These are phyloP conservation scores for Laupala kohalensis DNA, from an alignment of 1,140 invertebrate species.

Conservation along the genomic window DNA sequence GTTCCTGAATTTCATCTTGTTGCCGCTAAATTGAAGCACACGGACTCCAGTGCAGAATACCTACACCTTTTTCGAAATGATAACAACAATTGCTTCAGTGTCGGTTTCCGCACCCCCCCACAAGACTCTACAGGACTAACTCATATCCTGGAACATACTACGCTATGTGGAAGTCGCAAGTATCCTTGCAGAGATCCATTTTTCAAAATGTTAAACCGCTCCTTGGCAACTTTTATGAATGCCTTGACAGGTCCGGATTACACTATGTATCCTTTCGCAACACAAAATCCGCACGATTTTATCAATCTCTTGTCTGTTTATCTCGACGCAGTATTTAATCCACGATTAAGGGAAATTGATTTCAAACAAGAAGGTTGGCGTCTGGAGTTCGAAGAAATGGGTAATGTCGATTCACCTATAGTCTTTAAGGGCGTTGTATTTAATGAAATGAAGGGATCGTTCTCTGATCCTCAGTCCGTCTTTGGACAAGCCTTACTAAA, in stretches of 20 bases:
- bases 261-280: slow-evolving; percentile 90
- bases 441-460: slow-evolving; percentile 97
- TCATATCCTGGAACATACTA: slow-evolving; percentile 87
- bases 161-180: slow-evolving; percentile 75
- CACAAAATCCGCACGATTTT: slow-evolving; percentile 78
- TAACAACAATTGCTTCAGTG: slow-evolving; percentile 78
- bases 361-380: slow-evolving; percentile 93
- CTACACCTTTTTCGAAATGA: slow-evolving; percentile 81
- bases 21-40: slow-evolving; percentile 60
- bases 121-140: slow-evolving; percentile 79
- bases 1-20: slow-evolving; percentile 65
- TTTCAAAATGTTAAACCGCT: slow-evolving; percentile 89
- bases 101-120: slow-evolving; percentile 81
- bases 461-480: slow-evolving; percentile 70
- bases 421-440: slow-evolving; percentile 90
- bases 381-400: slow-evolving; percentile 65
- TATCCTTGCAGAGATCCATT: slow-evolving; percentile 87
- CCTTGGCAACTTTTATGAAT: slow-evolving; percentile 92
- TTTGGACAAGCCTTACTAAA: slow-evolving; percentile 70
- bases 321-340: slow-evolving; percentile 79
- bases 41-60: slow-evolving; percentile 72
- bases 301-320: slow-evolving; percentile 74
- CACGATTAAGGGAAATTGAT: slow-evolving; percentile 64
- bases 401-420: slow-evolving; percentile 61
- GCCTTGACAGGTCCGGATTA: slow-evolving; percentile 88